These are phyloP conservation scores for Ictalurus furcatus DNA, from an alignment of 2,113 vertebrate genomes.

Conservation along the genomic window DNA sequence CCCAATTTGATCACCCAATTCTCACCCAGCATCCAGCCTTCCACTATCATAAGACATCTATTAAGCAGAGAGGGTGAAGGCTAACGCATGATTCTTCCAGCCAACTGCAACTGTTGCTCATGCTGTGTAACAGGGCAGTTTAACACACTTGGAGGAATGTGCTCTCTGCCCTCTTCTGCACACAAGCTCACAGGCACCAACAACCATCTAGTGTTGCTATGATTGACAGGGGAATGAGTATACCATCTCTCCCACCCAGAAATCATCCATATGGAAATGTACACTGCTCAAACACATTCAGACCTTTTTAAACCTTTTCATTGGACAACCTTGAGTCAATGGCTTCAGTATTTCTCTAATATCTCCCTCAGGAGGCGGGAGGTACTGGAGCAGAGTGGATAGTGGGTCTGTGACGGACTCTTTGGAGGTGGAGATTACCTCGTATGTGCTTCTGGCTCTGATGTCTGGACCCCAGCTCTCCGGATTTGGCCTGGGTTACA, in stretches of 20 bases:
- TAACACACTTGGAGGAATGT: not conserved
- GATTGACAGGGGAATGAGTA: not conserved
- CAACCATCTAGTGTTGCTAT: not conserved
- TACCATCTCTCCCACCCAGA: too few species aligned
- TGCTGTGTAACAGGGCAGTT: not conserved
- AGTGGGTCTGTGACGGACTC: not conserved
- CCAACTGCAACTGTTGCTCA: not conserved
- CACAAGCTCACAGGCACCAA: not conserved
- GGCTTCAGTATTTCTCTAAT: not conserved
- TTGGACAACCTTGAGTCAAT: not conserved
- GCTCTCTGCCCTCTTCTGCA: not conserved
- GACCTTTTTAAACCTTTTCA: not conserved
- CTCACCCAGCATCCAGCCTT: too few species aligned
- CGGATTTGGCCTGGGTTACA: constrained; percentile 59
- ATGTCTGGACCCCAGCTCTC: constrained; percentile 60
- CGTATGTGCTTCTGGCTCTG: constrained; percentile 76
- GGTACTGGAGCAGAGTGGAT: constrained; percentile 7
- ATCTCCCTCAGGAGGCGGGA: not conserved
- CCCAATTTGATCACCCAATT: not conserved
- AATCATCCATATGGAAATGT: not conserved
- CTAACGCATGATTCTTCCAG: not conserved
- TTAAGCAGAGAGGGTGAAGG: not conserved
- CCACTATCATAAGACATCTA: not conserved
- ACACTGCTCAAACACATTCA: not conserved
- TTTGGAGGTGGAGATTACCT: constrained; percentile 69